A percentile compares a stretch with the other conserved stretches of the same genome.
Conservation (phyloP, 2,113 vertebrate species). For the Ictidomys tridecemlineatus region DNA sequence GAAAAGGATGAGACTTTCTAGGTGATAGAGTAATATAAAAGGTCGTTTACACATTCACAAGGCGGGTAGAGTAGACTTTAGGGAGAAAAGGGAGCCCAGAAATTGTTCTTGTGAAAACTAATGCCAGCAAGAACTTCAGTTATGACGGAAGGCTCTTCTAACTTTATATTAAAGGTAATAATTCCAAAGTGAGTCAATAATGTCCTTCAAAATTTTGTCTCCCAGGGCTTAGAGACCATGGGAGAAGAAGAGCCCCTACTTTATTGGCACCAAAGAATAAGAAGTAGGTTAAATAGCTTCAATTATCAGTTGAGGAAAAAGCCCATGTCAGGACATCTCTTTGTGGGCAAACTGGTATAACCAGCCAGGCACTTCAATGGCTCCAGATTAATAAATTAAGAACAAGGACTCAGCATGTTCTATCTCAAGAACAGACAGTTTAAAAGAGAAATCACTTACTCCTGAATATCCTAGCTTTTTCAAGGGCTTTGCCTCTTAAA, state of each 20-base stretch:
- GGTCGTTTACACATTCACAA: background rate
- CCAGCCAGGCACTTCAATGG: conserved; percentile 50
- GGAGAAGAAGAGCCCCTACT: background rate
- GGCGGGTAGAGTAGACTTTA: background rate
- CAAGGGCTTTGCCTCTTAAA: conserved; percentile 25
- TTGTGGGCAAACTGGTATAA: conserved; percentile 83
- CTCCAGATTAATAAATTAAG: conserved; percentile 62
- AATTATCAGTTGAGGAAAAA: conserved; percentile 83
- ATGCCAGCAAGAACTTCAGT: background rate
- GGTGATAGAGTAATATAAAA: background rate
- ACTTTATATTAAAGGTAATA: background rate
- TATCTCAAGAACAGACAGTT: background rate
- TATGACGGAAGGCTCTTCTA: background rate
- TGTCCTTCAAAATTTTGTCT: background rate
- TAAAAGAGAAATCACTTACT: conserved; percentile 18
- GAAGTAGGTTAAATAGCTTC: conserved; percentile 79
- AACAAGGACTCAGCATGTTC: background rate
- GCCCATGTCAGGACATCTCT: conserved; percentile 78
- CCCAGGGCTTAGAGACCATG: background rate
- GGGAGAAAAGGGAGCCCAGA: background rate
- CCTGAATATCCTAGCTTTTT: background rate
- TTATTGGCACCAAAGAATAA: conserved; percentile 45
- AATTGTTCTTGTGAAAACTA: background rate
- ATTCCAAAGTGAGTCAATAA: background rate
- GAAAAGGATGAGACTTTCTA: background rate